Evolutionary conservation across 2,113 vertebrate species (phyloP), one percentile per base, ranked within the genome.

Genomic region (Laticauda laticaudata): DNA sequence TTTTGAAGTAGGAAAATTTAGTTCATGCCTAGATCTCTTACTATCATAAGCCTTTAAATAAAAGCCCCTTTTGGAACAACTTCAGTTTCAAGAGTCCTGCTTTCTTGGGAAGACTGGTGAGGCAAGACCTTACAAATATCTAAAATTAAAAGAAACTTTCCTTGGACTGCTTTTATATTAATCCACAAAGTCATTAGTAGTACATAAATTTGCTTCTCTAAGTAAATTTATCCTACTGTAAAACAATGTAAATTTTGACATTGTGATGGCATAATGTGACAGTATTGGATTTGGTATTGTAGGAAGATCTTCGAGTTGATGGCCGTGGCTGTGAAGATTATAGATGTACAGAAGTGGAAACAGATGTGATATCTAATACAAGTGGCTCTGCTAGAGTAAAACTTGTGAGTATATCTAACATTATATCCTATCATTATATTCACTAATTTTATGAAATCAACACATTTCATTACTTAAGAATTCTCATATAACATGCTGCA

Each of bases 291-390:
- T 96, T 91, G 7, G 2, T 93, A 3, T 7, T 85, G 69, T 95
- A 99, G 99, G 99, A 99, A 97, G 99, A 99, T 87, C 97, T 99
- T 57, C 98, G 99, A 0, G 97, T 99, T 95, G 99, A 99, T 81
- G 99, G 99, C 43, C 98, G 99, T 85, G 97, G 98, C 86, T 99
- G 99, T 93, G 99, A 99, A 95, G 99, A 99, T 96, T 99, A 99
- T 97, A 98, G 99, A 87, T 98, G 98, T 95, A 97, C 98, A 51
- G 99, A 99, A 92, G 98, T 99, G 64, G 99, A 99, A 96, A 99
- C 99, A 0, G 99, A 99, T 23, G 98, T 99, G 56, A 99, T 99
- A 21, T 99, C 99, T 64, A 99, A 99, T 96, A 99, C 99, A 91
- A 99, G 99, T 9, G 99, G 99, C 6, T 99, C 99, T 21, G 98